Base-by-base conservation (phyloP, 2,113 vertebrate species). In the Rattus rattus region DNA sequence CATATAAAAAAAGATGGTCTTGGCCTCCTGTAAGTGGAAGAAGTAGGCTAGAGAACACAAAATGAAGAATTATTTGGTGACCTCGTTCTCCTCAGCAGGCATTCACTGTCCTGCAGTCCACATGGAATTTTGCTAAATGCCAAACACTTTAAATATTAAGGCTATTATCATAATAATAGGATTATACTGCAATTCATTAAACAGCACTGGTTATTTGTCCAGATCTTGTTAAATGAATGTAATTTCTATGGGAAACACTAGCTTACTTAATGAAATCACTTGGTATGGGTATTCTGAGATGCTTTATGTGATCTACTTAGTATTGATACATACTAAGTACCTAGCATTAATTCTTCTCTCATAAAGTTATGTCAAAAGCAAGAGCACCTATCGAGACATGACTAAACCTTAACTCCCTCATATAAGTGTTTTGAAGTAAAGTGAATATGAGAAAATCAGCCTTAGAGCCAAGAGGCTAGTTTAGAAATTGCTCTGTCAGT, bases 171-270 rank as follows among this genome's bases (percentile, higher is more conserved):
- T 84, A 49, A 39, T 70, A 80, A 52, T 81, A 28, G 24, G 16
- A 91, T 93, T 94, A 54, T 94, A 13, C 80, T 97, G 63, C 52
- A 70, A 54, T 6, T 92, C 54, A 54, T 81, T 92, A 92, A 59
- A 49, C 0, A 75, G n/a, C 13, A 56, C 77, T 83, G 43, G 39
- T 65, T 90, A 91, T 73, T 94, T 59, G 83, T 93, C 43, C 22
- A 91, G 39, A 67, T 93, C 63, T 80, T 91, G 54, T 91, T 89
- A 88, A 75, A 85, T 93, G 70, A 79, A 79, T 93, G 65, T 63
- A 24, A 33, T 94, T 73, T 36, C 30, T 75, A 1, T 93, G 33
- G 39, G 10, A 22, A 75, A 67, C 72, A 47, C 28, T 75, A 88
- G 30, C 56, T n/a, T 24, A 17, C 93, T 84, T 30, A 69, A 49